phyloP scores from a whole-genome alignment of 1,140 invertebrate genomes.

The Sesamia nonagrioides region DNA sequence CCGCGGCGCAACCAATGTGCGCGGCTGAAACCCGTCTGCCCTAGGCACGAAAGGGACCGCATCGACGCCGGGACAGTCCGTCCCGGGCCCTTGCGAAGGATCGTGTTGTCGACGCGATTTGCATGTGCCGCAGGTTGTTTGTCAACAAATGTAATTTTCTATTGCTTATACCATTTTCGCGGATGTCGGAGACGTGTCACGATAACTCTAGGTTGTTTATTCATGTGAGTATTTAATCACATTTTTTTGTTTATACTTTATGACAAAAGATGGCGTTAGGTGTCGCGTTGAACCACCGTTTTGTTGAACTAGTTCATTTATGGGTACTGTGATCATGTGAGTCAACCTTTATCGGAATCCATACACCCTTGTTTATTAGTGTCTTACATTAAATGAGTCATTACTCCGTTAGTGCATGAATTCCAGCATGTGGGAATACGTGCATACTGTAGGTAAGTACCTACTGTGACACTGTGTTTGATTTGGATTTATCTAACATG shows the following conservation, averaged over 20 bases:
- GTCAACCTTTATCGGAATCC: conserved; percentile 58
- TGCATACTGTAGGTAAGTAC: background rate
- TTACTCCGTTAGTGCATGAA: conserved; percentile 13
- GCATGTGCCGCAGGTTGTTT: conserved; percentile 65
- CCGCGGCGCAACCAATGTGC: conserved; percentile 69
- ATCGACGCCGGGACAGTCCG: conserved; percentile 71
- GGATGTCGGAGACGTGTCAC: conserved; percentile 59
- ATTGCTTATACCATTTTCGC: conserved; percentile 66
- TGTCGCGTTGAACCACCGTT: conserved; percentile 62
- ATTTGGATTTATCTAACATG: background rate
- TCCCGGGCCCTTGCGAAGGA: conserved; percentile 78
- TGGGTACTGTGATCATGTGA: conserved; percentile 51
- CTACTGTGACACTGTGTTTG: too few relatives aligned
- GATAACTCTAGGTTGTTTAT: conserved; percentile 56
- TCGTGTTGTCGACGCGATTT: conserved; percentile 69
- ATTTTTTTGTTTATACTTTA: conserved; percentile 57
- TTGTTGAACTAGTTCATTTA: conserved; percentile 67
- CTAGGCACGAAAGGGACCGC: conserved; percentile 80
- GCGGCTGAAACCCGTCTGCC: conserved; percentile 61
- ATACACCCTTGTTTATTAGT: conserved; percentile 59
- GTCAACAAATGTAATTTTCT: conserved; percentile 71
- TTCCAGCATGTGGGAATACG: background rate
- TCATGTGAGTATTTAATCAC: conserved; percentile 76
- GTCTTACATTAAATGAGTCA: conserved; percentile 33
- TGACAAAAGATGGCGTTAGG: conserved; percentile 78